Percentiles rank a stretch among this genome's conserved stretches.
Conservation (phyloP, 1,140 invertebrate genomes). For the Sipha flava region DNA sequence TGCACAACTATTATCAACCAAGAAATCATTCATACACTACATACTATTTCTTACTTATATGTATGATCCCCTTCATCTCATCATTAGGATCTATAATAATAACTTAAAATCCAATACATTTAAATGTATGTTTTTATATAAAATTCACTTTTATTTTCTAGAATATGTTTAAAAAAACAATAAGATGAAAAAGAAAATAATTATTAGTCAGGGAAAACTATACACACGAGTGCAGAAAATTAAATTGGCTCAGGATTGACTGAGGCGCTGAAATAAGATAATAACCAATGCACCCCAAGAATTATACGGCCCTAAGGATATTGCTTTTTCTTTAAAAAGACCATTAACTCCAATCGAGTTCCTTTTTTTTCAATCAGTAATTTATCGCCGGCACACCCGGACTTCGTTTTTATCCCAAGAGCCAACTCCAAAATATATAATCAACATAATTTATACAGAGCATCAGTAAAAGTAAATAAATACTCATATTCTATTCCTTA, state of each 20-base stretch:
- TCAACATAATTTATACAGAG: slow-evolving; percentile 29
- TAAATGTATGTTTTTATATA: background rate
- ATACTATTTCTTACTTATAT: background rate
- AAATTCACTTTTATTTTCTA: background rate
- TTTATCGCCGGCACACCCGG: slow-evolving; percentile 9
- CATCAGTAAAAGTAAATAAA: background rate
- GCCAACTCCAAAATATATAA: background rate
- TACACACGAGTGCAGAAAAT: background rate
- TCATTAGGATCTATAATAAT: background rate
- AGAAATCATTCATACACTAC: slow-evolving; percentile 14
- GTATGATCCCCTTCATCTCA: background rate
- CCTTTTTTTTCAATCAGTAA: slow-evolving; percentile 30
- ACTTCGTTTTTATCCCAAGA: background rate
- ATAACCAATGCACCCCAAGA: background rate
- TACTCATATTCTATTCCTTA: background rate
- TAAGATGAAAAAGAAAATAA: background rate
- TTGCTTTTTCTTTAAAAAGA: slow-evolving; percentile 17
- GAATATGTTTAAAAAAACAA: background rate
- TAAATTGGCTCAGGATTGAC: slow-evolving; percentile 23
- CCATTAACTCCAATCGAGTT: slow-evolving; percentile 25
- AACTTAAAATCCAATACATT: background rate
- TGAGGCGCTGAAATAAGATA: background rate
- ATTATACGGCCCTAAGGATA: background rate
- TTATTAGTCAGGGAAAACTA: background rate
- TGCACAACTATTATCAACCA: background rate